These are phyloP conservation scores for Parotocinclus haroldoi DNA, from an alignment of 2,797 vertebrate genomes.

Conservation along the genomic window DNA sequence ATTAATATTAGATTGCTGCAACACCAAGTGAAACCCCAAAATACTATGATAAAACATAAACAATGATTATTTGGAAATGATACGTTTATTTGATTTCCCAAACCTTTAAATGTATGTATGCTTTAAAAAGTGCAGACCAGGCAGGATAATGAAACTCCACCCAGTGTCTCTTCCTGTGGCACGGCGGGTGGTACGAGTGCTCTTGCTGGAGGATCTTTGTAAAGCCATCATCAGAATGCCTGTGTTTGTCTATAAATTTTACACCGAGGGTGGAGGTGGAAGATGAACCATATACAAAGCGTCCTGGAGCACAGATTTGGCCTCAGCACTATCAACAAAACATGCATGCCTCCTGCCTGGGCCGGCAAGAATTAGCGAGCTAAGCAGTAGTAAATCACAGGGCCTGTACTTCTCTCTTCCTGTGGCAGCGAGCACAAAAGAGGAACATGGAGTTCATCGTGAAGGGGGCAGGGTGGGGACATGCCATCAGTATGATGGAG, in stretches of 20 bases:
- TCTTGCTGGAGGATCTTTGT: conserved; percentile 21
- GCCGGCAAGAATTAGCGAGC: conserved; percentile 58
- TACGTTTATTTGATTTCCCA: too few relatives aligned
- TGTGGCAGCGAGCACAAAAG: too few relatives aligned
- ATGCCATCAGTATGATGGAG: too few relatives aligned
- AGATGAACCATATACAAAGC: conserved; percentile 24
- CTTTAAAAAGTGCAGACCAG: not conserved
- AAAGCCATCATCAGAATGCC: conserved; percentile 38
- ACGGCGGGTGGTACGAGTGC: conserved; percentile 27
- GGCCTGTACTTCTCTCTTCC: conserved; percentile 26
- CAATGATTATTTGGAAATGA: too few relatives aligned
- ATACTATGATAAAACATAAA: too few relatives aligned
- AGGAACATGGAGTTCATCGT: too few relatives aligned
- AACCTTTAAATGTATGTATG: too few relatives aligned
- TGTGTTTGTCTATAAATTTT: conserved; percentile 50
- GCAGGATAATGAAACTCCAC: conserved; percentile 5
- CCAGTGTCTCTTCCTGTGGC: conserved; percentile 17
- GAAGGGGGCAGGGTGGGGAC: too few relatives aligned
- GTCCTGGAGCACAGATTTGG: conserved; percentile 27
- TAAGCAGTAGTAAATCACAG: conserved; percentile 60
- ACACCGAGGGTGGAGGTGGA: conserved; percentile 30
- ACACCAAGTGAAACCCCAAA: too few relatives aligned
- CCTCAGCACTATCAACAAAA: conserved; percentile 50
- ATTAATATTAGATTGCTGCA: too few relatives aligned
- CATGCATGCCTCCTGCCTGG: conserved; percentile 48